Evolutionary conservation across 2,888 invertebrate species (phyloP).

Genomic region (Prenolepis imparis): DNA sequence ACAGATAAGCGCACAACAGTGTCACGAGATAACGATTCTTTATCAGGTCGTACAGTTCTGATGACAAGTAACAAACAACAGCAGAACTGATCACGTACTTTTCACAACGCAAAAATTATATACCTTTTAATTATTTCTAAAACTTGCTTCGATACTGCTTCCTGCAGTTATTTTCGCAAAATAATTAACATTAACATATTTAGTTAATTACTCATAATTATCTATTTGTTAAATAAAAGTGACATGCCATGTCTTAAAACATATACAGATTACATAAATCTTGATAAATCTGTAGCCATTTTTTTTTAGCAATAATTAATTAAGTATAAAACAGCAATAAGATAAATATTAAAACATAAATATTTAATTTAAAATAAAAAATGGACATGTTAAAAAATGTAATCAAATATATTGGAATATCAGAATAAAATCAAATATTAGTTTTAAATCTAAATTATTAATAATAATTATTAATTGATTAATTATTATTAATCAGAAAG

Average conservation of each 20-base stretch:
- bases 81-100: neutral
- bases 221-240: neutral
- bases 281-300: neutral
- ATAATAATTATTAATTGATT: neutral
- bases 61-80: slow-evolving; percentile 30
- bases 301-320: neutral
- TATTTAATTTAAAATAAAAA: neutral
- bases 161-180: neutral
- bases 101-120: neutral
- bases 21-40: slow-evolving; percentile 47
- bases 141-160: neutral
- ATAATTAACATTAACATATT: neutral
- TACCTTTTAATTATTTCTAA: neutral
- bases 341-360: too few relatives aligned
- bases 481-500: neutral
- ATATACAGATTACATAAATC: neutral
- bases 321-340: neutral
- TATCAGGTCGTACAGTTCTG: slow-evolving; percentile 46
- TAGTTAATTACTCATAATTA: neutral
- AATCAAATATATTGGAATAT: neutral
- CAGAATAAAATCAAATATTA: neutral
- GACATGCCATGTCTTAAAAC: neutral
- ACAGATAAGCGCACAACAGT: slow-evolving; percentile 28
- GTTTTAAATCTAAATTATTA: neutral
- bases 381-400: neutral